A percentile compares a stretch with the other conserved stretches of the same genome.
Conservation (phyloP, 2,888 invertebrate genomes). For the Gryllus longicercus region DNA sequence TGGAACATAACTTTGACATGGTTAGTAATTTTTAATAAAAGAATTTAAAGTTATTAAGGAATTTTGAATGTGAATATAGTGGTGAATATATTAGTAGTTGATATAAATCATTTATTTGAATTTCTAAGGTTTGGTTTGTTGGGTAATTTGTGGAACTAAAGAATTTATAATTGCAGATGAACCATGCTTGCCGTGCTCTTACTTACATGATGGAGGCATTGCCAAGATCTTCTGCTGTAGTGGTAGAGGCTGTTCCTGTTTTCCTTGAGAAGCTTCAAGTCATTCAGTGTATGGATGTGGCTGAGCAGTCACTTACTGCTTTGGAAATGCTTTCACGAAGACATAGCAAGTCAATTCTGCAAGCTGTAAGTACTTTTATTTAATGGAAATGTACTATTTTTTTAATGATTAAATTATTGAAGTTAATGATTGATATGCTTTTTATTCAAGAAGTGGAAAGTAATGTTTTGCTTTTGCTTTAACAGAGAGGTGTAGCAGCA, state of each 20-base stretch:
- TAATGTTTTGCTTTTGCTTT: slow-evolving; percentile 33
- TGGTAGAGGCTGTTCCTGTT: slow-evolving; percentile 94
- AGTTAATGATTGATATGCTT: background rate
- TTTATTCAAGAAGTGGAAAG: background rate
- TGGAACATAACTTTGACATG: slow-evolving; percentile 99
- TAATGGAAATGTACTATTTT: background rate
- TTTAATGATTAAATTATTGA: background rate
- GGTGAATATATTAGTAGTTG: too few species aligned
- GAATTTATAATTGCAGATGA: slow-evolving; percentile 67
- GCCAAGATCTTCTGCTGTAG: slow-evolving; percentile 92
- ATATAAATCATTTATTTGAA: background rate
- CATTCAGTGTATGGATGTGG: slow-evolving; percentile 99
- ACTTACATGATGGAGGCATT: slow-evolving; percentile 99
- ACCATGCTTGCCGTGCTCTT: slow-evolving; percentile 95
- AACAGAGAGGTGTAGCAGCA: slow-evolving; percentile 88
- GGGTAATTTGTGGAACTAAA: background rate
- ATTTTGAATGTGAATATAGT: too few species aligned
- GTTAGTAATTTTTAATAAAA: slow-evolving; percentile 48
- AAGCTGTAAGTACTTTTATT: slow-evolving; percentile 62
- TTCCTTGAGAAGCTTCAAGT: slow-evolving; percentile 95
- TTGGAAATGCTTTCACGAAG: slow-evolving; percentile 94
- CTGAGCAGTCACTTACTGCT: slow-evolving; percentile 96
- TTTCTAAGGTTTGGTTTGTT: background rate
- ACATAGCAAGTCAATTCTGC: slow-evolving; percentile 94
- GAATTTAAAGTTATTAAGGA: background rate